Evolutionary conservation across 2,113 vertebrate species (phyloP).

Genomic region (Uropsilus gracilis): DNA sequence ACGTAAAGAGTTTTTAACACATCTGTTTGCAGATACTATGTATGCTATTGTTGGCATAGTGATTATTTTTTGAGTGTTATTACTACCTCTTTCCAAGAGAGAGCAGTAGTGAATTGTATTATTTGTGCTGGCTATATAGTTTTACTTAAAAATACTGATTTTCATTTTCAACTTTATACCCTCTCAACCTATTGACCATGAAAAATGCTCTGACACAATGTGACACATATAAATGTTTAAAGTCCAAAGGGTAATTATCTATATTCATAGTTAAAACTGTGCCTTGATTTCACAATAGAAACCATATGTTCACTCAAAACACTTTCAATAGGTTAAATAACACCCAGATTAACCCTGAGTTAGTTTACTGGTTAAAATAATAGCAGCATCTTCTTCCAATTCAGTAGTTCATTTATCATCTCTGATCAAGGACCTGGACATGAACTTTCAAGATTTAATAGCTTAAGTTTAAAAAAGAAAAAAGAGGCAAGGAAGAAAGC

Average conservation of each 20-base stretch:
- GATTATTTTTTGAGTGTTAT: constrained; percentile 78
- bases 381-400: constrained; percentile 90
- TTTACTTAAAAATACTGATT: constrained; percentile 82
- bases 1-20: constrained; percentile 5
- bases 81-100: constrained; percentile 87
- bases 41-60: constrained; percentile 14
- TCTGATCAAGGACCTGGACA: constrained; percentile 84
- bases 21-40: constrained; percentile 50
- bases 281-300: constrained; percentile 91
- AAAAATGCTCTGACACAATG: constrained; percentile 87
- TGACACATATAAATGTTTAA: constrained; percentile 91
- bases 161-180: constrained; percentile 88
- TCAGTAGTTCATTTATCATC: constrained; percentile 90
- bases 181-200: constrained; percentile 90
- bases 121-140: constrained; percentile 66
- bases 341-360: constrained; percentile 89
- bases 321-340: constrained; percentile 88
- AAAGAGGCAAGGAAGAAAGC: constrained; percentile 68
- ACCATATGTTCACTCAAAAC: constrained; percentile 89
- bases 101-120: constrained; percentile 88
- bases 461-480: constrained; percentile 81
- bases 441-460: constrained; percentile 87
- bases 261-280: constrained; percentile 89
- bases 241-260: constrained; percentile 91
- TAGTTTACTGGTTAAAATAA: constrained; percentile 90